Conservation (phyloP, 2,797 vertebrate genomes). For the Xenentodon cancila region DNA sequence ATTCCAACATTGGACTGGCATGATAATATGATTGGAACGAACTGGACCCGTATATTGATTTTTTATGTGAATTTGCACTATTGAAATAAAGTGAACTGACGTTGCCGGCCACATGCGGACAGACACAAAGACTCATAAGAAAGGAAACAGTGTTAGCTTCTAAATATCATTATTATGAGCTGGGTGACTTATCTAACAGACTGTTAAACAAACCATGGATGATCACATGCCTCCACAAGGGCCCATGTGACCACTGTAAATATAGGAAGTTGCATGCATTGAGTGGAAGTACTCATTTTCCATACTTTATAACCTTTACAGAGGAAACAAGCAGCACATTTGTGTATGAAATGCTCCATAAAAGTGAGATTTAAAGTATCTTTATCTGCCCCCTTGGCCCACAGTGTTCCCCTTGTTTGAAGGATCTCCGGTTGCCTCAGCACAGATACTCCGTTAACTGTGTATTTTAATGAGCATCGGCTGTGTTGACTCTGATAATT, state of each 20-base stretch:
- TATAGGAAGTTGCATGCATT: background rate
- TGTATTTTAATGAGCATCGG: constrained; percentile 8
- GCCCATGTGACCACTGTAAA: background rate
- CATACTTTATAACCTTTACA: background rate
- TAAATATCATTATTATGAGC: background rate
- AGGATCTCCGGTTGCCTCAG: background rate
- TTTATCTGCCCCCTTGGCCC: background rate
- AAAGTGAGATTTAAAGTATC: constrained; percentile 8
- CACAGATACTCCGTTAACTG: constrained; percentile 18
- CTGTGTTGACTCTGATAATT: constrained; percentile 30
- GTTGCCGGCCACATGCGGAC: too few relatives aligned
- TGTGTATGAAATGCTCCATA: constrained; percentile 3
- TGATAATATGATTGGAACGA: too few relatives aligned
- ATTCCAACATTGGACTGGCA: too few relatives aligned
- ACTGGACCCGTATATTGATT: too few relatives aligned
- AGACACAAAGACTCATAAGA: background rate
- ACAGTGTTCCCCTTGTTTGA: background rate
- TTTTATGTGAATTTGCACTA: too few relatives aligned
- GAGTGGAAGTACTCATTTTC: background rate
- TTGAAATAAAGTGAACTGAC: too few relatives aligned
- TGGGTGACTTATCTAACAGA: background rate
- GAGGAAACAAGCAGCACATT: background rate
- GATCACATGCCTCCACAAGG: background rate
- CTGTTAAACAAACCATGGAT: background rate
- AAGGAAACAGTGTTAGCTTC: background rate